These are phyloP conservation scores for Euplexia lucipara DNA, from an alignment of 2,888 invertebrate species.

Conservation along the genomic window DNA sequence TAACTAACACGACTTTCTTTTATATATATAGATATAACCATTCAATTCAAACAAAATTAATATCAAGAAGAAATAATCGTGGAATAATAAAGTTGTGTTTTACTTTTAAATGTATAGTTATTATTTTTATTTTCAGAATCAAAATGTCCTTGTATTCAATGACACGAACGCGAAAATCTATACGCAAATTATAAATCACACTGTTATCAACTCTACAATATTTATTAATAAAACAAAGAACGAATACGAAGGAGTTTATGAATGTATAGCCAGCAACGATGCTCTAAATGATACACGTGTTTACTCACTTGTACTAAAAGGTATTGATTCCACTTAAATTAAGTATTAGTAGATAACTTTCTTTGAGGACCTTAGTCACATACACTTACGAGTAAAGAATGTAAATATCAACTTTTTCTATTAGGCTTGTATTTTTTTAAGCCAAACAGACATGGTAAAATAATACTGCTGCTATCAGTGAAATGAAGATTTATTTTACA, in stretches of 20 bases:
- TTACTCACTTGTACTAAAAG: constrained; percentile 70
- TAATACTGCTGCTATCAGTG: too few relatives aligned
- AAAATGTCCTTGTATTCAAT: constrained; percentile 38
- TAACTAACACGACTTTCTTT: too few relatives aligned
- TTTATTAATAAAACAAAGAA: constrained; percentile 70
- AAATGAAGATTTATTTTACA: too few relatives aligned
- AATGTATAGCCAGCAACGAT: constrained; percentile 72
- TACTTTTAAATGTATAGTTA: too few relatives aligned
- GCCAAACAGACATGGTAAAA: too few relatives aligned
- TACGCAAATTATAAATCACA: constrained; percentile 67
- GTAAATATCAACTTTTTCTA: too few relatives aligned
- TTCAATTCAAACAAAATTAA: too few relatives aligned
- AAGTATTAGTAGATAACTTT: background rate
- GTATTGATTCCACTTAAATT: constrained; percentile 58
- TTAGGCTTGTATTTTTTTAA: too few relatives aligned
- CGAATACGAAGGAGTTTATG: constrained; percentile 75
- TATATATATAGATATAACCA: too few relatives aligned
- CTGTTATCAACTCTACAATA: constrained; percentile 77
- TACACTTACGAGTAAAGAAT: background rate
- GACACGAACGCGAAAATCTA: constrained; percentile 67
- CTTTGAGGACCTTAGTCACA: too few relatives aligned
- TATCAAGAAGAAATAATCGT: too few relatives aligned
- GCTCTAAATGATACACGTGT: constrained; percentile 50
- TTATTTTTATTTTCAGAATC: constrained; percentile 63
- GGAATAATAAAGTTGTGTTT: too few relatives aligned